Conservation (phyloP, 2,797 vertebrate genomes). For the Neomorphus geoffroyi region DNA sequence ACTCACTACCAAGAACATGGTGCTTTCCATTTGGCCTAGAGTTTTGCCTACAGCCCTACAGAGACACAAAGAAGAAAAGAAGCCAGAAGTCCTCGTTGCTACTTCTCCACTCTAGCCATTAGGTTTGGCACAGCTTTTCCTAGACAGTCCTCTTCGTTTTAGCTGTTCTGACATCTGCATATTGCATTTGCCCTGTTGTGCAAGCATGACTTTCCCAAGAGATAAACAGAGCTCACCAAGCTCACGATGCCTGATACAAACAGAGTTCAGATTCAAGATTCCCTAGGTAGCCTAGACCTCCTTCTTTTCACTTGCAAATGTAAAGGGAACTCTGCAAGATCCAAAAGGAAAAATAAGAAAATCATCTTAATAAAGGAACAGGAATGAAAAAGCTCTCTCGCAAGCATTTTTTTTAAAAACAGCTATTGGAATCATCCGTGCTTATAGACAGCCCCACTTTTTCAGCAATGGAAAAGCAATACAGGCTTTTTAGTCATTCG, state of each 20-base stretch:
- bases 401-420: background rate
- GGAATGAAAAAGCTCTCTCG: background rate
- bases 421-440: conserved; percentile 1
- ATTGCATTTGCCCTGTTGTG: conserved; percentile 51
- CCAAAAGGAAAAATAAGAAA: background rate
- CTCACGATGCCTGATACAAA: conserved; percentile 46
- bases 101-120: background rate
- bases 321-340: background rate
- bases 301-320: background rate
- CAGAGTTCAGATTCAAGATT: conserved; percentile 12
- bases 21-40: background rate
- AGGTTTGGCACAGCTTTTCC: conserved; percentile 45
- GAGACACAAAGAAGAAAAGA: background rate
- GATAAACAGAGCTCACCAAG: conserved; percentile 60
- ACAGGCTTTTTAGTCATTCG: background rate
- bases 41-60: background rate
- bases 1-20: background rate
- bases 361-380: background rate
- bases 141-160: conserved; percentile 24
- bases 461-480: conserved; percentile 50
- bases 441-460: background rate
- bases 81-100: background rate
- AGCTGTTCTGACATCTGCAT: conserved; percentile 38
- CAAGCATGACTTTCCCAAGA: conserved; percentile 58
- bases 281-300: background rate